Evolutionary conservation across 2,113 vertebrate species (phyloP).

Genomic region (Heterochromis multidens): DNA sequence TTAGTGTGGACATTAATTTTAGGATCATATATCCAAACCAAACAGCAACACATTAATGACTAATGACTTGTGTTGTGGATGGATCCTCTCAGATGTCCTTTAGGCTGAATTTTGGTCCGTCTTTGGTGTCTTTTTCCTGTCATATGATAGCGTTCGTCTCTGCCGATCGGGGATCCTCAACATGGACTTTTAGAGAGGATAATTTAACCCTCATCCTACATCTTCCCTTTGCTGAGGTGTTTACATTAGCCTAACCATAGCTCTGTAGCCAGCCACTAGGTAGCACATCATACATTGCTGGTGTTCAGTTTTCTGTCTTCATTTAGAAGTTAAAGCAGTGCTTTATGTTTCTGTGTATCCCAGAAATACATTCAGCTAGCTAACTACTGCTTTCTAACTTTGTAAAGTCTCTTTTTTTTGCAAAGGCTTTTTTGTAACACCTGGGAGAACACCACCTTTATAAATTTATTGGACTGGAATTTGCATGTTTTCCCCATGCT

Average conservation of each 20-base stretch:
- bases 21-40: not conserved
- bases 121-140: not conserved
- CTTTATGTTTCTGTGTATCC: not conserved
- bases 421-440: too few species aligned
- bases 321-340: not conserved
- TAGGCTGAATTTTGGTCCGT: not conserved
- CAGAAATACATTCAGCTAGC: too few species aligned
- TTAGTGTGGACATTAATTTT: not conserved
- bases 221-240: not conserved
- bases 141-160: not conserved
- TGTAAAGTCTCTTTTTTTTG: too few species aligned
- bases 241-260: not conserved
- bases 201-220: not conserved
- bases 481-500: too few species aligned
- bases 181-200: too few species aligned
- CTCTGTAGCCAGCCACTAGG: not conserved
- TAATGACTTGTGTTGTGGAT: rapidly evolving
- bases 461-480: too few species aligned
- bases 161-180: too few species aligned
- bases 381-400: too few species aligned
- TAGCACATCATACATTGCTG: not conserved
- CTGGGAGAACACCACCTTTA: too few species aligned
- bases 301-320: rapidly evolving
- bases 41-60: not conserved
- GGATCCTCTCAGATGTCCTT: not conserved